Conservation (phyloP, 2,797 vertebrate genomes). For the Tangara arthus region DNA sequence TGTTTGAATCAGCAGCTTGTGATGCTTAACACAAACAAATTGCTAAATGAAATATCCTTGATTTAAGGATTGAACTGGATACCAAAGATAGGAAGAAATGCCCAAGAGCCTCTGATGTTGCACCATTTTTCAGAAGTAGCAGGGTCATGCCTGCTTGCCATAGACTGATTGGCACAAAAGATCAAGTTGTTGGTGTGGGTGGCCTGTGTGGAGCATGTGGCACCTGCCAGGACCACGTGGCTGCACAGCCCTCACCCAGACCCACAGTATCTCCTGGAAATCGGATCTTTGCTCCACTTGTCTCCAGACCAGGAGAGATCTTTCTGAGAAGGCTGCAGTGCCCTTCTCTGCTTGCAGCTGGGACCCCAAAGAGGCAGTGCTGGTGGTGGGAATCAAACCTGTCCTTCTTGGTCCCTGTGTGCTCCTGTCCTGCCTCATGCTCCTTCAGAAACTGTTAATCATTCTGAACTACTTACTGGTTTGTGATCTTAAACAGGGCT, state of each 20-base stretch:
- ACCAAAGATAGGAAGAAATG: background rate
- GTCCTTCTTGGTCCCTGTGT: accelerated
- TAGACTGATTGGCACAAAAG: background rate
- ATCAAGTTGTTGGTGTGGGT: accelerated
- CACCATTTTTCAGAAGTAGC: background rate
- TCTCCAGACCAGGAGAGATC: background rate
- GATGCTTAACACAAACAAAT: background rate
- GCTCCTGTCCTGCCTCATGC: background rate
- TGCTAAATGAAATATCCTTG: background rate
- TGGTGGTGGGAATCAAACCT: background rate
- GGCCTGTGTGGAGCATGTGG: background rate
- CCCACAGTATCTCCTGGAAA: background rate
- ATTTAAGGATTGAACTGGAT: background rate
- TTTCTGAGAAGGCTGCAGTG: background rate
- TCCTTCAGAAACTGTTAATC: conserved; percentile 33
- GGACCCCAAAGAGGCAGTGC: background rate
- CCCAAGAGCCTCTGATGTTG: background rate
- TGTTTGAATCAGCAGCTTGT: conserved; percentile 10
- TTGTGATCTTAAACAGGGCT: conserved; percentile 52
- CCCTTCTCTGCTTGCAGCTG: background rate
- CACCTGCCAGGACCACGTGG: accelerated
- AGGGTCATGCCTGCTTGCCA: background rate
- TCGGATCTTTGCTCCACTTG: background rate
- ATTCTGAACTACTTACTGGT: conserved; percentile 35
- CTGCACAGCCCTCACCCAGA: background rate